Percentiles rank a stretch among this genome's conserved stretches.
Evolutionary conservation across 2,113 vertebrate genomes (phyloP).

Genomic region (Sturnira hondurensis): DNA sequence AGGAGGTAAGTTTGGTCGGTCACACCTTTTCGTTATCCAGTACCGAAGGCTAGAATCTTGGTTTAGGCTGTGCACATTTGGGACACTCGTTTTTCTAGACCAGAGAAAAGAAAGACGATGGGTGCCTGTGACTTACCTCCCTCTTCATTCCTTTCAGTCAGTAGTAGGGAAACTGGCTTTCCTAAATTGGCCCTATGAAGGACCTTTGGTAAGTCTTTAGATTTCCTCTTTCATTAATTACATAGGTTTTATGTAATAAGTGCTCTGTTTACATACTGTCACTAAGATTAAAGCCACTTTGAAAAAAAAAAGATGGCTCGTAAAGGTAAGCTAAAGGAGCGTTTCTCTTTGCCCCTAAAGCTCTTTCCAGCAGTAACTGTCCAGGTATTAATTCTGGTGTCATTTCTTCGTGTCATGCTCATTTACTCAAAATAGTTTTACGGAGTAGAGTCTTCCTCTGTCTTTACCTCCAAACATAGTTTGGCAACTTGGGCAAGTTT

Average conservation of each 20-base stretch:
- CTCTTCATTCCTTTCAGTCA: neutral
- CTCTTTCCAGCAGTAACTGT: neutral
- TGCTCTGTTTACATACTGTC: neutral
- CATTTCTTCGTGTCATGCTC: neutral
- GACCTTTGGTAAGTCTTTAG: neutral
- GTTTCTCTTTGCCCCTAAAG: neutral
- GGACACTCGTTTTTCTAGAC: neutral
- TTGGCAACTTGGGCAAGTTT: neutral
- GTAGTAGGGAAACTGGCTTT: neutral
- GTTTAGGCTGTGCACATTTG: neutral
- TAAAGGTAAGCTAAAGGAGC: neutral
- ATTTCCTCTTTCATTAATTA: neutral
- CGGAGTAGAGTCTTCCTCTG: neutral
- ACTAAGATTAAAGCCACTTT: neutral
- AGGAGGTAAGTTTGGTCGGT: conserved; percentile 85
- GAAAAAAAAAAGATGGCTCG: neutral
- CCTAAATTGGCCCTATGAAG: neutral
- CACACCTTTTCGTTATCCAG: neutral
- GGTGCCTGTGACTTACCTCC: neutral
- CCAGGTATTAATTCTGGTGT: neutral
- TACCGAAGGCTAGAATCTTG: neutral
- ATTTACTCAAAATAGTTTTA: neutral
- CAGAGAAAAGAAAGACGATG: neutral
- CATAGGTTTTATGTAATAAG: neutral
- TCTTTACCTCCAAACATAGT: neutral